Conservation (phyloP, 2,113 vertebrate species). For the Psittacara wagleri region DNA sequence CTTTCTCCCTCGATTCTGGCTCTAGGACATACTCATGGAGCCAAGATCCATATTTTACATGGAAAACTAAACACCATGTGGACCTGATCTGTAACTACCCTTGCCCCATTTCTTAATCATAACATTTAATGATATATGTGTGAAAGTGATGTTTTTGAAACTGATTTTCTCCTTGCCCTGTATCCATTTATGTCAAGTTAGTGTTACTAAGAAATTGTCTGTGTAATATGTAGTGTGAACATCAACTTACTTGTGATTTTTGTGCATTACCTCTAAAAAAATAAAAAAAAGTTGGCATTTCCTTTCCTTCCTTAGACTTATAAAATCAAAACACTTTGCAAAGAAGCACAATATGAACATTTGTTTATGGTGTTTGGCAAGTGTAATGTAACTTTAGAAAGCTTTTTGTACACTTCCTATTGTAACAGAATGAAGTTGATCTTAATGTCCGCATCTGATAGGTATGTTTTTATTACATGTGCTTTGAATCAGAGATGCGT, state of each 20-base stretch:
- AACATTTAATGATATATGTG: background rate
- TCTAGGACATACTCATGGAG: background rate
- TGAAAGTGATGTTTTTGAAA: constrained; percentile 1
- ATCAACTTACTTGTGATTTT: background rate
- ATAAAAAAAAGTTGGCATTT: background rate
- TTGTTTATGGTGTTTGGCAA: background rate
- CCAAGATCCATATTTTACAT: background rate
- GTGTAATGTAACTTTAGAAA: background rate
- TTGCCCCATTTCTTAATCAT: background rate
- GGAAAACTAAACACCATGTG: background rate
- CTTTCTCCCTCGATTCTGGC: background rate
- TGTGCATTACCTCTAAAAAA: background rate
- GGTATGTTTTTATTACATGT: background rate
- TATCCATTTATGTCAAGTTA: background rate
- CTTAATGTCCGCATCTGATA: background rate
- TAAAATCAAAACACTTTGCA: background rate
- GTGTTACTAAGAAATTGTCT: background rate
- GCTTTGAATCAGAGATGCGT: background rate
- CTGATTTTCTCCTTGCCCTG: background rate
- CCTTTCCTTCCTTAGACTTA: background rate
- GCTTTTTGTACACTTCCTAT: background rate
- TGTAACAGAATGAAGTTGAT: background rate
- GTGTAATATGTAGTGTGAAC: background rate
- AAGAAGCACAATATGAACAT: rapidly evolving
- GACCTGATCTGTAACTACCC: background rate